A percentile compares a stretch with the other conserved stretches of the same genome.
These are phyloP conservation scores for Poliocrania exsul DNA, from an alignment of 2,797 vertebrate genomes.

Conservation along the genomic window DNA sequence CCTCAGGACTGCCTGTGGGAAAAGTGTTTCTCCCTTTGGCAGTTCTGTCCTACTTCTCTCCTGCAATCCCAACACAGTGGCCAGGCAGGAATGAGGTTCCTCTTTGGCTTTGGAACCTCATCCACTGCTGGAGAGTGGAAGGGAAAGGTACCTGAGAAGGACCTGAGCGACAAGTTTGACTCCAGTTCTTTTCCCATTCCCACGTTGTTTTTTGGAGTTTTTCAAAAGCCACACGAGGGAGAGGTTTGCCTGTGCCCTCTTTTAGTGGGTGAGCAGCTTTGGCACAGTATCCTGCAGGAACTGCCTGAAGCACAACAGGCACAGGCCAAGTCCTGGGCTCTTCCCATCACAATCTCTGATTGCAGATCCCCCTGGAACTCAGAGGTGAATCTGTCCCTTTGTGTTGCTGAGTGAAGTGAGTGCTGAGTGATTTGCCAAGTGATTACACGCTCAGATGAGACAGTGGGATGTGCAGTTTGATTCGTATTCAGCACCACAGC, in stretches of 20 bases:
- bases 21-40: background rate
- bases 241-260: background rate
- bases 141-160: background rate
- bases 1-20: background rate
- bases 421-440: conserved; percentile 64
- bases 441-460: conserved; percentile 60
- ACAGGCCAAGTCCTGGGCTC: background rate
- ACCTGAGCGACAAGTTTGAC: background rate
- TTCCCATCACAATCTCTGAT: conserved; percentile 11
- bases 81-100: fast-evolving
- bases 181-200: background rate
- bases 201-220: background rate
- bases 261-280: background rate
- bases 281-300: background rate
- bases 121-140: fast-evolving
- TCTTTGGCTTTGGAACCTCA: background rate
- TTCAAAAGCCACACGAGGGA: background rate
- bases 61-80: fast-evolving
- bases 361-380: conserved; percentile 17
- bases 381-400: conserved; percentile 50
- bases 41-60: background rate
- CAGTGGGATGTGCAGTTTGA: conserved; percentile 21
- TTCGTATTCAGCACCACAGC: conserved; percentile 21
- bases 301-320: background rate
- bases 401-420: conserved; percentile 52